Conservation (phyloP, 1,140 invertebrate genomes). For the Pemphigus obesinymphae region DNA sequence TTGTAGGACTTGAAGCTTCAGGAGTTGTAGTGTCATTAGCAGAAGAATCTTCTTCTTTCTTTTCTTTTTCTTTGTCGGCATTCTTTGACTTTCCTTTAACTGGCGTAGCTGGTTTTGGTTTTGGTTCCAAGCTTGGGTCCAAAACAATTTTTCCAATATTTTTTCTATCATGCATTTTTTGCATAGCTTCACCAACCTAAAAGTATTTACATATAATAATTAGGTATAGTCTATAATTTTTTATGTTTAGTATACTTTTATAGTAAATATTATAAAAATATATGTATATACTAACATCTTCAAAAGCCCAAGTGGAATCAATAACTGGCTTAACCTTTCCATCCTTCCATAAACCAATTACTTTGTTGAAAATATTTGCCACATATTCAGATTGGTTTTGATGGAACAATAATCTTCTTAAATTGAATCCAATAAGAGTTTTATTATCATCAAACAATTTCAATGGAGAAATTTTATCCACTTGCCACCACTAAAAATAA, state of each 20-base stretch:
- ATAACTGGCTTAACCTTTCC: conserved; percentile 74
- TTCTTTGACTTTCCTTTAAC: conserved; percentile 65
- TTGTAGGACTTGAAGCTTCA: conserved; percentile 37
- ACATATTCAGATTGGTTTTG: conserved; percentile 70
- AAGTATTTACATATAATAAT: conserved; percentile 15
- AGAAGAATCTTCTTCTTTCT: conserved; percentile 40
- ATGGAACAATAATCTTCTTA: conserved; percentile 76
- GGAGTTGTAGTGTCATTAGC: conserved; percentile 41
- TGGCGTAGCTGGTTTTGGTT: conserved; percentile 70
- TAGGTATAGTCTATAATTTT: background rate
- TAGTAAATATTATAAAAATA: conserved; percentile 22
- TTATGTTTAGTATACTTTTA: background rate
- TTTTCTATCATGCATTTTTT: conserved; percentile 85
- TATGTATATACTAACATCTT: conserved; percentile 63
- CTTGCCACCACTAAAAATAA: conserved; percentile 76
- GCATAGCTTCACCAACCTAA: conserved; percentile 80
- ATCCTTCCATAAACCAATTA: conserved; percentile 70
- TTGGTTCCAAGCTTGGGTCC: conserved; percentile 71
- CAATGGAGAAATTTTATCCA: conserved; percentile 80
- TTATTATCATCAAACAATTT: conserved; percentile 88
- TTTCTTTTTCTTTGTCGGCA: conserved; percentile 52
- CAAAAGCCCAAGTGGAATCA: conserved; percentile 80
- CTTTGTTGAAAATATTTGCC: conserved; percentile 62
- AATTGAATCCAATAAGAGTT: conserved; percentile 73
- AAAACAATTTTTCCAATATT: conserved; percentile 84